Evolutionary conservation across 2,113 vertebrate genomes (phyloP).

Genomic region (Spheniscus mendiculus): DNA sequence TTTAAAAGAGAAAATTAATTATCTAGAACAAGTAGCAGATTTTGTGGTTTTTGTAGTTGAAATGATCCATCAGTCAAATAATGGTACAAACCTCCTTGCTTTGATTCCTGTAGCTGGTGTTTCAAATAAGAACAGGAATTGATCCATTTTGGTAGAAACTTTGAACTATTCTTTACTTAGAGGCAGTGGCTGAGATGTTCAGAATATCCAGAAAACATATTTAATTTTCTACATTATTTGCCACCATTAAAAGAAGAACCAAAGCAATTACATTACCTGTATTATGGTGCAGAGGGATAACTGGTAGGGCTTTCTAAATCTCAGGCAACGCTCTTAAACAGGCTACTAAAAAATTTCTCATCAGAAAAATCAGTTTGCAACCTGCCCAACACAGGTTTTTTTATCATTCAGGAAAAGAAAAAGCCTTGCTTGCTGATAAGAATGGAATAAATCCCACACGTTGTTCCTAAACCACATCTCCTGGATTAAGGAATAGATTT

Average conservation of each 20-base stretch:
- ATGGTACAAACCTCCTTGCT: background rate
- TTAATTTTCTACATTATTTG: background rate
- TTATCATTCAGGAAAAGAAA: background rate
- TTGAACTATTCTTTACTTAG: background rate
- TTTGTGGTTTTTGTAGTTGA: background rate
- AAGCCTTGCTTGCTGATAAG: background rate
- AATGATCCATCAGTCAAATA: background rate
- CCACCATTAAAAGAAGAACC: background rate
- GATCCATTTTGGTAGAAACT: background rate
- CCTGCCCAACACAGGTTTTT: background rate
- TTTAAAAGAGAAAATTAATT: background rate
- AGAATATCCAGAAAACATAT: background rate
- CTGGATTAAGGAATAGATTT: background rate
- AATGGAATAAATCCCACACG: background rate
- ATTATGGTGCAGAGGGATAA: background rate
- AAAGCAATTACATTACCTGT: background rate
- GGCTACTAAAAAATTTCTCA: background rate
- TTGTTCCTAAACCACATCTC: background rate
- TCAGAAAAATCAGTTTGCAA: background rate
- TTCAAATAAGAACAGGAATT: background rate
- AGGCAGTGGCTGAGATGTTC: accelerated
- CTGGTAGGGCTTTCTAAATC: background rate
- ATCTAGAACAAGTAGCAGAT: background rate
- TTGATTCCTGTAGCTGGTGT: background rate
- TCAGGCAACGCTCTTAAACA: background rate